Base-by-base conservation (phyloP, 2,888 invertebrate genomes). In the Dascillus cervinus region DNA sequence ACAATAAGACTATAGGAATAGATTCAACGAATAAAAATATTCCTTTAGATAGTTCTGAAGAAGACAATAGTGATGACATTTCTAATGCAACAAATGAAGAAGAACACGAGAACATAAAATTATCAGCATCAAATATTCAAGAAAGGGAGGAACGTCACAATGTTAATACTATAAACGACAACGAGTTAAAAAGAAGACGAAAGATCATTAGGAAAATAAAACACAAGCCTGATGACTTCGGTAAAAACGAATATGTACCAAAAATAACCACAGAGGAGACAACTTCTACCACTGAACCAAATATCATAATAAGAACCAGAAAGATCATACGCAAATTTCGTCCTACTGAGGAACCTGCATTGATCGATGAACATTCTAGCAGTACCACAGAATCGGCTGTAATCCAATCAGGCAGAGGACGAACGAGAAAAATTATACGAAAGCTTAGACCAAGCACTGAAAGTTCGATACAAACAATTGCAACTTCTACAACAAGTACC, bases 51-150 rank as follows among this genome's bases (percentile, higher is more conserved):
- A 19, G 9, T 11, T 12, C 10, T 6, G 21, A 32, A 11, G 13
- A 32, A 11, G 17, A 26, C 8, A 13, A 13, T 10, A 29, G 11
- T 8, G 33, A 13, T 11, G 23, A 23, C 9, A 23, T 10, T 10
- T 17, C 17, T 8, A 54, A 46, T 20, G 41, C 49, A 21, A 43
- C 49, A 23, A 38, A 47, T 14, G 41, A 46, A 17, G 51, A 53
- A 22, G 64, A 64, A 43, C 62, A 55, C 14, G 65, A 65, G 46
- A 62, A 64, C 35, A 64, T 66, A 29, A 65, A 63, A 43, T 45
- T 65, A 19, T 65, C 66, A 0, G 64, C 65, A 44, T 62, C 62
- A 11, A 65, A 60, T 38, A 63, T 64, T 13, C 47, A 62, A 31
- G 64, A 65, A 51, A 64, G 57, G 34, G 56, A 61, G 24, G 41